Evolutionary conservation across 2,113 vertebrate species (phyloP).

Genomic region (Patagioenas fasciata): DNA sequence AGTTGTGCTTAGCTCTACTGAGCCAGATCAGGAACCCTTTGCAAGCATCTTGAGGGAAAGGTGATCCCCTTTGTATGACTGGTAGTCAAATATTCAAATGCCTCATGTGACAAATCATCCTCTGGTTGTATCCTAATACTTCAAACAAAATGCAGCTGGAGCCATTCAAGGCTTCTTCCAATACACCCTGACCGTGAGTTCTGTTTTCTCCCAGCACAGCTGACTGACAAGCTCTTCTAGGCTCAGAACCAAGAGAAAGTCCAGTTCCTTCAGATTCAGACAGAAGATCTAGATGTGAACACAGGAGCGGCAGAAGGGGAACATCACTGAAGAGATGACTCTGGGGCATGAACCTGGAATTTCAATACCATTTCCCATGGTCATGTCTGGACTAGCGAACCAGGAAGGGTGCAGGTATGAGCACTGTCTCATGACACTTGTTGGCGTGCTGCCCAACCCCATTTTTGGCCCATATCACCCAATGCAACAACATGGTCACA

Average conservation of each 20-base stretch:
- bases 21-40: background rate
- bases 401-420: background rate
- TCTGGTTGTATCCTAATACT: background rate
- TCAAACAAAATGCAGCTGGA: background rate
- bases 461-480: background rate
- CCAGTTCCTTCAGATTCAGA: background rate
- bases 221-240: background rate
- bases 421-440: background rate
- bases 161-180: background rate
- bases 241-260: background rate
- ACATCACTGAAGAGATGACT: background rate
- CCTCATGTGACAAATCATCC: background rate
- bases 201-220: background rate
- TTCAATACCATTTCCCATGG: rapidly evolving
- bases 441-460: rapidly evolving
- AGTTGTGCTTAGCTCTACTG: background rate
- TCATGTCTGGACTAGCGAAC: background rate
- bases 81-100: background rate
- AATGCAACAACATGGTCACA: background rate
- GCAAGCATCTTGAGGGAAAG: background rate
- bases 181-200: background rate
- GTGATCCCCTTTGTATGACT: background rate
- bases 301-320: background rate
- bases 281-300: background rate
- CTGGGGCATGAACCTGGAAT: background rate